phyloP scores from a whole-genome alignment of 2,888 invertebrate genomes.

The Pseudococcus viburni region DNA sequence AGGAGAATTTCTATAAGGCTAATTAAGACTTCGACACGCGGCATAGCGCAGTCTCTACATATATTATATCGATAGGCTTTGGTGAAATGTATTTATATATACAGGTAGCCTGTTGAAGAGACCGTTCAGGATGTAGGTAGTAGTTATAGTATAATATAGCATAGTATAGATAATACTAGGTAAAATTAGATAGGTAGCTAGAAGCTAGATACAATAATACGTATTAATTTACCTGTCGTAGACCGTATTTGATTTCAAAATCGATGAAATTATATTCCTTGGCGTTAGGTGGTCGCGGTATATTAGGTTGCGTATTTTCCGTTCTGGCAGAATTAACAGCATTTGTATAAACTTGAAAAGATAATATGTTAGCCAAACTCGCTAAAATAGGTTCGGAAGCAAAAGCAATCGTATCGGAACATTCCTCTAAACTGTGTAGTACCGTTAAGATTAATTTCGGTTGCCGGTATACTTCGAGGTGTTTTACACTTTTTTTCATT shows the following conservation, averaged over 20 bases:
- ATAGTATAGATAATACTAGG: too few relatives aligned
- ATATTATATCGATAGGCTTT: too few relatives aligned
- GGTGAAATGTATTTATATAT: too few relatives aligned
- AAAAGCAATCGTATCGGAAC: constrained; percentile 90
- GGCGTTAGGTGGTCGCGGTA: constrained; percentile 77
- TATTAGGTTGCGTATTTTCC: constrained; percentile 62
- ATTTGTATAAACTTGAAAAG: constrained; percentile 79
- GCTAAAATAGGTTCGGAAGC: constrained; percentile 93
- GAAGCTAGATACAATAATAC: not conserved
- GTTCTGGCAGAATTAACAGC: constrained; percentile 69
- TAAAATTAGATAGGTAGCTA: too few relatives aligned
- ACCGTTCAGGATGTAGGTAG: too few relatives aligned
- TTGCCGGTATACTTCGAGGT: constrained; percentile 87
- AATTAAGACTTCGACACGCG: too few relatives aligned
- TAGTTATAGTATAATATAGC: too few relatives aligned
- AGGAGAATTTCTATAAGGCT: too few relatives aligned
- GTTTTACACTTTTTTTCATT: constrained; percentile 83
- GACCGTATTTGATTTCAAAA: constrained; percentile 93
- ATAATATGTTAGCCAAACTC: constrained; percentile 90
- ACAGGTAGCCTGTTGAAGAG: too few relatives aligned
- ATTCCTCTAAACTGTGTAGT: constrained; percentile 83
- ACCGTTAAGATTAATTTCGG: constrained; percentile 82
- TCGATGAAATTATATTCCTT: constrained; percentile 91
- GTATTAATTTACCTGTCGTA: constrained; percentile 83
- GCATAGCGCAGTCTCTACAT: too few relatives aligned